Evolutionary conservation across 30 jellyfish, hydroid and myxozoan genomes (phyloP), one percentile per base, ranked within the genome.

Genomic region (Pelagia noctiluca): DNA sequence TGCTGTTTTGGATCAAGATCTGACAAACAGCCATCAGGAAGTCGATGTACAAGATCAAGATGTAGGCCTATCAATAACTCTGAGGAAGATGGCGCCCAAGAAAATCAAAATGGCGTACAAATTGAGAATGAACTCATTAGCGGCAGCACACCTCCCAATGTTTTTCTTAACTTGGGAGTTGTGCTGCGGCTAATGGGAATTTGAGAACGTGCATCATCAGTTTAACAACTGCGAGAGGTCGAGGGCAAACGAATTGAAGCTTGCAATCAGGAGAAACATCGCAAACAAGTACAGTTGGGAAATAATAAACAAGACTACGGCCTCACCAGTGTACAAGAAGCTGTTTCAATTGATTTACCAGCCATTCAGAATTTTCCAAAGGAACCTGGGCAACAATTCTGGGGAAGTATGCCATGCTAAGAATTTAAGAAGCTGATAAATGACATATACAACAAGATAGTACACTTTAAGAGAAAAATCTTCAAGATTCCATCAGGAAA

Each of bases 31-130:
- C 57, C 57, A 42, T n/a, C n/a, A n/a, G 57, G 57, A 42, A 42
- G 57, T 16, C 57, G 57, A 42, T 42, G 57, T 42, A 5, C 57
- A 42, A 42, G 57, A 42, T 42, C 57, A 16, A 42, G 57, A 42
- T 5, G 16, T 42, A 42, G 57, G 16, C 57, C 57, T 42, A 24
- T 42, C 57, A 42, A 42, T 16, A 42, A 42, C 57, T 8, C 57
- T 42, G 57, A 42, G 57, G 57, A 42, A 42, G 57, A 42, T 42
- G 57, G 57, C 57, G 57, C 57, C 57, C 8, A 42, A 42, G 57
- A 42, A 42, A 42, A 42, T 42, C 57, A 42, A 42, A 42, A 42
- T 42, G 57, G 57, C 16, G 57, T 8, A 42, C 57, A 42, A 42
- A 8, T 5, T 42, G 57, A 42, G 57, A 8, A 42, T 5, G 57